Conservation (phyloP, 2,797 vertebrate genomes). For the Alcedo quadribrachys region DNA sequence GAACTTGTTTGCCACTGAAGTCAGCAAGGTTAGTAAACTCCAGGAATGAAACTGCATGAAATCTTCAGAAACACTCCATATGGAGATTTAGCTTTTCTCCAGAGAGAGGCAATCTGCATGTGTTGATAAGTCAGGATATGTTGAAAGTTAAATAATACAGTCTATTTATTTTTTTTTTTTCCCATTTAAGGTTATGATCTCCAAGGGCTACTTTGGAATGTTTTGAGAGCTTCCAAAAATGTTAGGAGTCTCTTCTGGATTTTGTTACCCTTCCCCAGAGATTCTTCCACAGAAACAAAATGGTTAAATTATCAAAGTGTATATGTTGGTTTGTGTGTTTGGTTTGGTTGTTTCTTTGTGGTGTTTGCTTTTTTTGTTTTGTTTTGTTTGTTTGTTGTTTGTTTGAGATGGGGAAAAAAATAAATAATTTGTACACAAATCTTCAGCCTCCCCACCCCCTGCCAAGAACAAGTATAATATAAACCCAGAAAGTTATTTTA, state of each 20-base stretch:
- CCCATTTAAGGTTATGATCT: not conserved
- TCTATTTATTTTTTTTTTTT: not conserved
- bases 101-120: not conserved
- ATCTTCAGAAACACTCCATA: not conserved
- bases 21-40: not conserved
- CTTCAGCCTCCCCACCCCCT: not conserved
- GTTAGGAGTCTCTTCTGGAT: not conserved
- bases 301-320: not conserved
- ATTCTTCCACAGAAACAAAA: not conserved
- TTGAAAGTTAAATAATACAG: not conserved
- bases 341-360: too few relatives aligned
- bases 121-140: not conserved
- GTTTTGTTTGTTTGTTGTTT: not conserved
- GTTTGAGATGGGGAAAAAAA: not conserved
- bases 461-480: not conserved
- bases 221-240: not conserved
- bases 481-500: not conserved
- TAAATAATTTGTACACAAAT: not conserved
- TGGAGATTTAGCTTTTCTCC: not conserved
- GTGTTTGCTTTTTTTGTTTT: too few relatives aligned
- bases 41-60: not conserved
- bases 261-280: not conserved
- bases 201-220: not conserved
- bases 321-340: not conserved
- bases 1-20: not conserved